Evolutionary conservation across 2,797 vertebrate genomes (phyloP), one percentile per base, ranked within the genome.

Genomic region (Stomatorhinus walkeri): DNA sequence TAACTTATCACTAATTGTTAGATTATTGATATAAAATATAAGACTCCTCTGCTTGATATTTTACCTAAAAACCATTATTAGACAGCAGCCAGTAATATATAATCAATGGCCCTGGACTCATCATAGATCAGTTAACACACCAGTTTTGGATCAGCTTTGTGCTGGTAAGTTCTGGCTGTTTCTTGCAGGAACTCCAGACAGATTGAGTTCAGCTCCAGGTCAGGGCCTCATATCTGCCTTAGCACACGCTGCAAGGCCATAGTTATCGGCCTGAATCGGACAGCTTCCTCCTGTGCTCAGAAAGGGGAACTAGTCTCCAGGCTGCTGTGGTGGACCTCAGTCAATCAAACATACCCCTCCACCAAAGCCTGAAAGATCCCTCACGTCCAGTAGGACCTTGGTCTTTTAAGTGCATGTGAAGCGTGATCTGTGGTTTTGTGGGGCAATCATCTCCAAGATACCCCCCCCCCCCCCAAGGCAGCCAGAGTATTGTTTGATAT

Each of bases 141-240:
- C 36, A 43, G 16, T n/a, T 81, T 7, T 81, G 76, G 16, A 19
- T 81, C 76, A 9, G 40, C 16, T 81, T 46, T 46, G 40, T 81
- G 36, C 76, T 43, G 76, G 76, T 72, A 81, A 40, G 36, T 32
- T 46, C 76, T 46, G 76, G 36, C 19, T 14, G 24, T 64, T 61
- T 81, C 76, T 81, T 81, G 36, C 76, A n/a, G 76, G 19, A 81
- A 81, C 76, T 81, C 76, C 40, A 46, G 40, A 81, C 76, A 81
- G 40, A 81, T 46, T 81, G 76, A 81, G 76, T 81, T 81, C 76
- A 81, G 36, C 76, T n/a, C 76, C 40, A 46, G 76, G 76, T 81
- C 76, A 81, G 36, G 76, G 36, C 76, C 76, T 46, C 40, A 81
- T 81, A 81, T 43, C 76, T 81, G 72, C 72, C 64, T 68, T 68